Conservation (phyloP, 2,888 invertebrate species). For the Drosophila dives region DNA sequence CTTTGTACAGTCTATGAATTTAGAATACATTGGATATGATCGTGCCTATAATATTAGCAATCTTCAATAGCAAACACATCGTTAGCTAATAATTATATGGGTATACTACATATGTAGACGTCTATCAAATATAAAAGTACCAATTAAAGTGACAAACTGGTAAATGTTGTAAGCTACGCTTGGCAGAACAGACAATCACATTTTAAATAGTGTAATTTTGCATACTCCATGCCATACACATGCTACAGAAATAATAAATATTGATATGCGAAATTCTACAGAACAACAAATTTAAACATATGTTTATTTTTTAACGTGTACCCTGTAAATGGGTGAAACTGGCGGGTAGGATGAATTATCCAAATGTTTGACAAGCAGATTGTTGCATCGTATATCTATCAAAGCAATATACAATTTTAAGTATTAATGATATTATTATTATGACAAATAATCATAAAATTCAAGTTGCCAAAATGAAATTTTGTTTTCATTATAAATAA, state of each 20-base stretch:
- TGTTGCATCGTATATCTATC: neutral
- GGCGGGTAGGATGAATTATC: neutral
- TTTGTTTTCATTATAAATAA: neutral
- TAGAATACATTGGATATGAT: slow-evolving; percentile 8
- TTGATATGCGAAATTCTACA: slow-evolving; percentile 37
- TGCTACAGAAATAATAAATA: neutral
- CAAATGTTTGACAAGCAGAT: neutral
- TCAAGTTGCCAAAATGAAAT: neutral
- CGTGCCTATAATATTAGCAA: slow-evolving; percentile 37
- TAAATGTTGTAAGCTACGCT: slow-evolving; percentile 15
- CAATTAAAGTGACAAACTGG: slow-evolving; percentile 30
- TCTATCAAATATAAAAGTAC: slow-evolving; percentile 20
- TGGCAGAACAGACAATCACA: slow-evolving; percentile 15
- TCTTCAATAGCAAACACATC: slow-evolving; percentile 4
- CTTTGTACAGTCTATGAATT: slow-evolving; percentile 1
- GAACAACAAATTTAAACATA: slow-evolving; percentile 55
- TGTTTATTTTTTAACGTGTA: slow-evolving; percentile 51
- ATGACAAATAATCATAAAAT: neutral
- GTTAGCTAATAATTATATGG: slow-evolving; percentile 12
- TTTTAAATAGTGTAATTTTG: slow-evolving; percentile 29
- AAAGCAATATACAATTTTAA: neutral
- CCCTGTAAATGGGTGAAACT: slow-evolving; percentile 6
- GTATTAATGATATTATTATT: no score
- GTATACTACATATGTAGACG: slow-evolving; percentile 20
- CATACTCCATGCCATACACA: slow-evolving; percentile 3